Evolutionary conservation across 1,140 invertebrate species (phyloP).

Genomic region (Trichoplusia ni): DNA sequence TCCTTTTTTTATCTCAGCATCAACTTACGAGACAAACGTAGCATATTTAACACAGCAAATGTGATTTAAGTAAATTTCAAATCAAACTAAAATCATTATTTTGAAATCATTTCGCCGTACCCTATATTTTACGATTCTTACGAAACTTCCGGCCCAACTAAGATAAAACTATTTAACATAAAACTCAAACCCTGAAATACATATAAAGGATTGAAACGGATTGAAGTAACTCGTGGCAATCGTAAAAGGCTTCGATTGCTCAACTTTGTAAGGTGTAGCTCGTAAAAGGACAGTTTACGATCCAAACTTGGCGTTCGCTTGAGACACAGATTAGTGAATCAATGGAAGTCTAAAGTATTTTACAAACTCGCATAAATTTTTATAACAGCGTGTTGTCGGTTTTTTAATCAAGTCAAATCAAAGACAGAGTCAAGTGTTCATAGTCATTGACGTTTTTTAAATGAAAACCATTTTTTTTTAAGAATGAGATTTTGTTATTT

Average conservation of each 20-base stretch:
- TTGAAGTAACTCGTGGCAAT: slow-evolving; percentile 34
- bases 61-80: not conserved
- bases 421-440: no score
- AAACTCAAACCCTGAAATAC: slow-evolving; percentile 8
- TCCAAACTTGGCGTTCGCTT: not conserved
- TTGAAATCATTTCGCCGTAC: no score
- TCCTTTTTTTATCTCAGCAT: no score
- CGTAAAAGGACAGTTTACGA: slow-evolving; percentile 55
- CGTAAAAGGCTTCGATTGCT: slow-evolving; percentile 52
- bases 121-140: slow-evolving; percentile 13
- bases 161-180: slow-evolving; percentile 16
- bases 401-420: no score
- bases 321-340: not conserved
- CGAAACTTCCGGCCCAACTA: not conserved
- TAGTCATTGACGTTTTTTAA: no score
- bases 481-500: no score
- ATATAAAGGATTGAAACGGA: slow-evolving; percentile 11
- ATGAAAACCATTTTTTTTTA: no score
- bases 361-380: not conserved
- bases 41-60: not conserved
- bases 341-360: not conserved
- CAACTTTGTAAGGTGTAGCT: slow-evolving; percentile 51
- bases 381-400: no score
- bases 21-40: no score
- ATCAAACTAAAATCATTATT: no score